A percentile compares a stretch with the other conserved stretches of the same genome.
Evolutionary conservation across 2,113 vertebrate species (phyloP).

Genomic region (Haemorhous mexicanus): DNA sequence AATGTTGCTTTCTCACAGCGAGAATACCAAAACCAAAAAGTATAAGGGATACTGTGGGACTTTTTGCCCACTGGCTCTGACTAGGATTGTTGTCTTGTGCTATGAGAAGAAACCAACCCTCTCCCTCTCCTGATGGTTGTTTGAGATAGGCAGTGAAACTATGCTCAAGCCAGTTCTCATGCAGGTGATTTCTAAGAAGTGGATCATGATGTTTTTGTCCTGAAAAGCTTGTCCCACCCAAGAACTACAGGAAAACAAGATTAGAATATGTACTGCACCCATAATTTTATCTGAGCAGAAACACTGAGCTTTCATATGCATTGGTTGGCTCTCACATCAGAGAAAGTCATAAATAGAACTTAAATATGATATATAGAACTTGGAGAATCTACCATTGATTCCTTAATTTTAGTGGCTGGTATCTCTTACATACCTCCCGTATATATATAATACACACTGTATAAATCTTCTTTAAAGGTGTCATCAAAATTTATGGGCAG

Average conservation of each 20-base stretch:
- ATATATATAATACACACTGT: neutral
- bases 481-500: constrained; percentile 36
- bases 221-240: neutral
- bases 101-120: neutral
- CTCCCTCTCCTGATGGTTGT: neutral
- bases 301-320: neutral
- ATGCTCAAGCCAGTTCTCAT: neutral
- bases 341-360: neutral
- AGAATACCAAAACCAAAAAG: neutral
- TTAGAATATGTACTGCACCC: neutral
- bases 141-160: neutral
- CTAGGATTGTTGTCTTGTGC: neutral
- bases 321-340: neutral
- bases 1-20: neutral
- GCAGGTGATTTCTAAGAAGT: neutral
- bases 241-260: neutral
- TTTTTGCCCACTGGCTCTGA: neutral
- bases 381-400: neutral
- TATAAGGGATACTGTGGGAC: neutral
- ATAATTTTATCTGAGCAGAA: neutral
- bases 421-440: neutral
- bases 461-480: constrained; percentile 47
- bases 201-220: neutral
- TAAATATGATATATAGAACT: neutral
- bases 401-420: constrained; percentile 22